These are phyloP conservation scores for Eledona agricola DNA, from an alignment of 2,888 invertebrate species.

Conservation along the genomic window DNA sequence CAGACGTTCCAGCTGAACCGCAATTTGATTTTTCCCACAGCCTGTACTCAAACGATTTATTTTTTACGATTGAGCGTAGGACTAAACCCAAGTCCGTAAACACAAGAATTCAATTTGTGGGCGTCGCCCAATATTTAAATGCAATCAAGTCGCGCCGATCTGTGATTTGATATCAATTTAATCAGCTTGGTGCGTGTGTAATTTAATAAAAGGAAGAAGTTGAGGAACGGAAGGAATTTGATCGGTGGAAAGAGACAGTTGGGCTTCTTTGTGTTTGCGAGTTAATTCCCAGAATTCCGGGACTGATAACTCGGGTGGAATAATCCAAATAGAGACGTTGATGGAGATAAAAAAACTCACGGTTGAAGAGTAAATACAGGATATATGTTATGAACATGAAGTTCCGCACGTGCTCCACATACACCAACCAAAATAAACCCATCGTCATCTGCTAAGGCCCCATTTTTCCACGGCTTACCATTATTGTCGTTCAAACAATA, in stretches of 20 bases:
- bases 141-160: constrained; percentile 24
- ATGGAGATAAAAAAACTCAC: constrained; percentile 37
- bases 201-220: constrained; percentile 17
- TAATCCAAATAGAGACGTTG: constrained; percentile 40
- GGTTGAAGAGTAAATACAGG: constrained; percentile 35
- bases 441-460: constrained; percentile 42
- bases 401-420: constrained; percentile 43
- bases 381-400: constrained; percentile 33
- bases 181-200: constrained; percentile 7
- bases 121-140: constrained; percentile 31
- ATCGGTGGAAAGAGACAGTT: constrained; percentile 22
- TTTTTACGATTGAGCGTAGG: constrained; percentile 23
- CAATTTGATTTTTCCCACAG: constrained; percentile 5
- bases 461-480: constrained; percentile 36
- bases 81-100: constrained; percentile 12
- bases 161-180: constrained; percentile 32
- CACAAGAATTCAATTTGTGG: constrained; percentile 31
- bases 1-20: too few relatives aligned
- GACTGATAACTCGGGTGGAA: constrained; percentile 34
- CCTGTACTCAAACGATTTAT: constrained; percentile 13
- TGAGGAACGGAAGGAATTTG: constrained; percentile 15
- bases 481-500: constrained; percentile 29
- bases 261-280: constrained; percentile 33
- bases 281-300: constrained; percentile 33
- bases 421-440: constrained; percentile 45